phyloP scores from a whole-genome alignment of 2,797 vertebrate species.

The Sparidentex hasta region DNA sequence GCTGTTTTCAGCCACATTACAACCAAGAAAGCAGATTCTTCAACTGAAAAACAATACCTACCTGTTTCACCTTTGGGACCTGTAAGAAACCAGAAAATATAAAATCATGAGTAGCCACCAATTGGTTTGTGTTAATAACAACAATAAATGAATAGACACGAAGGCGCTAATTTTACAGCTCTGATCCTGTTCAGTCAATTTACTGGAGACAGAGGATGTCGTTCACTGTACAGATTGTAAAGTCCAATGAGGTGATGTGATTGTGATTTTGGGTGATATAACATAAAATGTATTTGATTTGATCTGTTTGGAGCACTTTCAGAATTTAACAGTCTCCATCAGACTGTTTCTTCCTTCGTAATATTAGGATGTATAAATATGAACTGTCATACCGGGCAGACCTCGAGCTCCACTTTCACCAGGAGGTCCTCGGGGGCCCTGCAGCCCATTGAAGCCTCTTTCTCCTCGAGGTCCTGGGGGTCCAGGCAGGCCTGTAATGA shows the following conservation, averaged over 20 bases:
- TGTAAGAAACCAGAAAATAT: conserved; percentile 67
- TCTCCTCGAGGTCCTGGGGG: conserved; percentile 86
- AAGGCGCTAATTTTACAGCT: too few relatives aligned
- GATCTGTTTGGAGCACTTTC: too few relatives aligned
- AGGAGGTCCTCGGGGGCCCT: conserved; percentile 68
- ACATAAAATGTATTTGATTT: too few relatives aligned
- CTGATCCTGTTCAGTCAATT: neutral
- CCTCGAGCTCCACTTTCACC: conserved; percentile 84
- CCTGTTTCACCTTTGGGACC: conserved; percentile 88
- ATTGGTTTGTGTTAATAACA: neutral
- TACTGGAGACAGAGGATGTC: too few relatives aligned
- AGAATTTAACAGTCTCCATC: neutral
- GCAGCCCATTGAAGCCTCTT: conserved; percentile 77
- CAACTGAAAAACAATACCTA: conserved; percentile 51
- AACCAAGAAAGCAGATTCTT: neutral
- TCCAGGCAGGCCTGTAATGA: conserved; percentile 78
- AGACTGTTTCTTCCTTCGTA: neutral
- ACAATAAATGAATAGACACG: too few relatives aligned
- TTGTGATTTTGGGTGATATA: too few relatives aligned
- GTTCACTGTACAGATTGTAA: too few relatives aligned
- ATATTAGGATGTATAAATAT: neutral
- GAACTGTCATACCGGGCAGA: conserved; percentile 77
- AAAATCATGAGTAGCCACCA: neutral
- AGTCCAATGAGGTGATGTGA: too few relatives aligned
- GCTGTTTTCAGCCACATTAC: neutral